These are phyloP conservation scores for Liopterus haemorrhoidalis DNA, from an alignment of 2,888 invertebrate species.

Conservation along the genomic window DNA sequence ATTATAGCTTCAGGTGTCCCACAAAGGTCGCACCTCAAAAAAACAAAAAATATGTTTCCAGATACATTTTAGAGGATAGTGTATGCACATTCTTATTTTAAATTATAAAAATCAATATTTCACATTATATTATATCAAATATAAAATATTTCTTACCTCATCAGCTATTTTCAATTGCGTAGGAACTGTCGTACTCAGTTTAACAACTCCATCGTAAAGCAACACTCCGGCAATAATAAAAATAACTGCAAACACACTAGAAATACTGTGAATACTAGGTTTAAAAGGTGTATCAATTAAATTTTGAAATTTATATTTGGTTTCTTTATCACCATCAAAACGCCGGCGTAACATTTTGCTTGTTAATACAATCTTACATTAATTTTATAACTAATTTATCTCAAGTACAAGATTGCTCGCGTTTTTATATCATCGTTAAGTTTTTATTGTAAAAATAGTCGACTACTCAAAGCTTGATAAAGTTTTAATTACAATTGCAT, in stretches of 20 bases:
- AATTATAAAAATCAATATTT: slow-evolving; percentile 1
- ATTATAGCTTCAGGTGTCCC: no score
- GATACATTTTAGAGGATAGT: slow-evolving; percentile 7
- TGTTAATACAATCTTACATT: no score
- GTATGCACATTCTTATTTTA: slow-evolving; percentile 10
- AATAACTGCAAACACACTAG: slow-evolving; percentile 17
- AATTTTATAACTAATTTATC: no score
- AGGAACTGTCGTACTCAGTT: slow-evolving; percentile 23
- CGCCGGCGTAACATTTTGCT: slow-evolving; percentile 20
- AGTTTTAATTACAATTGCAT: no score
- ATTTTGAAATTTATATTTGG: slow-evolving; percentile 9
- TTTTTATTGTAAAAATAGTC: no score
- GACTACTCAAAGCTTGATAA: no score
- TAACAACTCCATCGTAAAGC: slow-evolving; percentile 23
- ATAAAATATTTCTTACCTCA: slow-evolving; percentile 23
- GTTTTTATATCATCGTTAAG: no score
- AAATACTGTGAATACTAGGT: slow-evolving; percentile 21
- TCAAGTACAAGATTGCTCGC: no score
- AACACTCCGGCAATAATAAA: slow-evolving; percentile 21
- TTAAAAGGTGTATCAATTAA: slow-evolving; percentile 7
- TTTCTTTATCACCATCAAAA: neutral
- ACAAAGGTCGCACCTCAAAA: no score
- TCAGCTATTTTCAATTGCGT: slow-evolving; percentile 22
- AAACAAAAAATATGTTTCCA: slow-evolving; percentile 2
- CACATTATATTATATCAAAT: slow-evolving; percentile 6